Percentiles rank a stretch among this genome's conserved stretches.
phyloP scores from a whole-genome alignment of 2,888 invertebrate species.

The Mesoligia furuncula region DNA sequence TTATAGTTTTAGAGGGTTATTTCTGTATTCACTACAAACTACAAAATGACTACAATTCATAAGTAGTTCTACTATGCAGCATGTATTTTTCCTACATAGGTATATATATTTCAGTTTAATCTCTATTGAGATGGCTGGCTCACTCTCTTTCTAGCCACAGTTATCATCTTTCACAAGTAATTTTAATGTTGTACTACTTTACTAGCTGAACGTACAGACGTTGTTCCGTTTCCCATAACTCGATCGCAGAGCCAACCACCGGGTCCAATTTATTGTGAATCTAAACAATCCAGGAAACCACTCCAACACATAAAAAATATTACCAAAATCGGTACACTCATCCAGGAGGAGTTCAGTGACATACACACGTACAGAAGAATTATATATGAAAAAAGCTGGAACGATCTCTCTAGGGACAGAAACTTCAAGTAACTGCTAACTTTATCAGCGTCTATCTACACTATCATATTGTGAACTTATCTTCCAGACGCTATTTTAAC shows the following conservation, averaged over 20 bases:
- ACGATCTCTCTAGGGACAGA: not conserved
- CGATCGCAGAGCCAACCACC: not conserved
- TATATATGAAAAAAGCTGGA: not conserved
- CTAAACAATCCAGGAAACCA: not conserved
- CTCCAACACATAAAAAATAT: not conserved
- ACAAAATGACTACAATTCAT: not conserved
- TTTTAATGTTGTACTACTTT: not conserved
- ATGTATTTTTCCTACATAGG: not conserved
- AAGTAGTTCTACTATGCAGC: not conserved
- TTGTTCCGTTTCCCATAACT: not conserved
- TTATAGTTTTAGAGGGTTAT: not conserved
- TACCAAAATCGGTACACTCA: not conserved
- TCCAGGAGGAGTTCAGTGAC: not conserved
- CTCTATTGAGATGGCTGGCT: not conserved
- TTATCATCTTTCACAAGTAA: not conserved
- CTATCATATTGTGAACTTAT: not conserved
- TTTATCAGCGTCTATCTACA: not conserved
- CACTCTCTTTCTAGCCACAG: not conserved
- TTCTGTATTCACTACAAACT: too few relatives aligned
- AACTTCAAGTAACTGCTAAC: not conserved
- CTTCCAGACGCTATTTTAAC: too few relatives aligned
- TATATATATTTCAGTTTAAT: not conserved
- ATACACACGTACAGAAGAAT: not conserved
- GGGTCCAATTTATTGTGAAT: not conserved
- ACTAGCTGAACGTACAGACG: not conserved